Evolutionary conservation across 2,113 vertebrate species (phyloP).

Genomic region (Lasiurus borealis): DNA sequence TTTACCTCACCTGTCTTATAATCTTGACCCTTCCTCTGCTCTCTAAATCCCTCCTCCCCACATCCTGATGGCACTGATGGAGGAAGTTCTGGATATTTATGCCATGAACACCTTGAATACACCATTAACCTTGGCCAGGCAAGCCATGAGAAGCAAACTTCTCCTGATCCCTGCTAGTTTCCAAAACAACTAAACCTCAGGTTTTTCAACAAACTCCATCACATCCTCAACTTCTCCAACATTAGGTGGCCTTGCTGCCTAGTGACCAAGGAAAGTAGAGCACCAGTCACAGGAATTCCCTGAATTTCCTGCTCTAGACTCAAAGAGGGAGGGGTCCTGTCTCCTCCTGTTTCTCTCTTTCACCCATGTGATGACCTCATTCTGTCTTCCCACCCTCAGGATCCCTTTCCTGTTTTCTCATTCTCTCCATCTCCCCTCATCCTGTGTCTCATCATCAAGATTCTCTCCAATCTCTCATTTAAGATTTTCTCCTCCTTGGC

Average conservation of each 20-base stretch:
- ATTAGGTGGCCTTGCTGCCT: neutral
- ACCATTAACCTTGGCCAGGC: neutral
- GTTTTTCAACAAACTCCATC: neutral
- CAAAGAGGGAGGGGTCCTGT: neutral
- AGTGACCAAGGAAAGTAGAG: neutral
- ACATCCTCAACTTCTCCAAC: neutral
- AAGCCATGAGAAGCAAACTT: accelerated
- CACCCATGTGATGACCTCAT: neutral
- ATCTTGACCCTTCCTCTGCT: neutral
- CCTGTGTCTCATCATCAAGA: neutral
- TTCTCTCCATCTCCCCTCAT: neutral
- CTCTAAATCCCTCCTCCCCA: neutral
- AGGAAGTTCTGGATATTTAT: neutral
- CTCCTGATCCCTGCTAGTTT: too few relatives aligned
- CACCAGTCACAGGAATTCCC: neutral
- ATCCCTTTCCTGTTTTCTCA: neutral
- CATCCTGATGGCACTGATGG: neutral
- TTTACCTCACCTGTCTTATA: neutral
- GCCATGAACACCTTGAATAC: neutral
- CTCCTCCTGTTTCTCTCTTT: neutral
- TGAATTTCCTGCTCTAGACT: neutral
- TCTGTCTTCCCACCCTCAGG: neutral
- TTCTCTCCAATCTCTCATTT: neutral
- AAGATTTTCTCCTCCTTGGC: neutral
- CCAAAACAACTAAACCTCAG: neutral